These are phyloP conservation scores for Peromyscus polionotus DNA, from an alignment of 2,113 vertebrate species.

Conservation along the genomic window DNA sequence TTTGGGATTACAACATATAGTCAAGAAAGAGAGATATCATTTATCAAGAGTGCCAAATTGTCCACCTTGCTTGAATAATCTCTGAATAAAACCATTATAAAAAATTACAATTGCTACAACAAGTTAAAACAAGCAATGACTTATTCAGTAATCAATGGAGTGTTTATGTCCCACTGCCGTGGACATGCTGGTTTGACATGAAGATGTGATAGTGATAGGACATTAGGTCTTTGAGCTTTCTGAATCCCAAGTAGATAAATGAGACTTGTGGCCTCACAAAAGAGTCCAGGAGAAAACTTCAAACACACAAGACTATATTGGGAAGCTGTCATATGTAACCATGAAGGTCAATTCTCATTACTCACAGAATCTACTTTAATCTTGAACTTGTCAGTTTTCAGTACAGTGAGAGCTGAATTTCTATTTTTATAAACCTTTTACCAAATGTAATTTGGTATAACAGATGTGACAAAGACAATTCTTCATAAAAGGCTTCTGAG, in stretches of 20 bases:
- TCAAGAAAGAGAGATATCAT: background rate
- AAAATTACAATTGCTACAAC: too few species aligned
- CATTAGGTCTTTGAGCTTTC: background rate
- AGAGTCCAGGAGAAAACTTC: background rate
- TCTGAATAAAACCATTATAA: background rate
- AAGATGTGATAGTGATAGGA: background rate
- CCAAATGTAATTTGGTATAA: background rate
- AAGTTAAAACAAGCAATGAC: background rate
- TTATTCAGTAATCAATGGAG: background rate
- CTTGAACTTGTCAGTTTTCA: background rate
- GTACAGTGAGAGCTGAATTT: background rate
- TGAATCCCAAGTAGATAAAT: background rate
- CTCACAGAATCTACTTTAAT: background rate
- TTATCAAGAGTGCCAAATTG: background rate
- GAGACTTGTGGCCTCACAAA: background rate
- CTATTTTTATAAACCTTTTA: background rate
- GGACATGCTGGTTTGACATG: background rate
- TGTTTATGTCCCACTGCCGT: background rate
- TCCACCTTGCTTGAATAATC: background rate
- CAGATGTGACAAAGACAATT: background rate
- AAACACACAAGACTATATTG: too few species aligned
- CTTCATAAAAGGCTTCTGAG: background rate
- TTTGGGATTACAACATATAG: background rate
- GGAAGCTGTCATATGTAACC: background rate
- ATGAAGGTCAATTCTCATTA: background rate